phyloP scores from a whole-genome alignment of 2,888 invertebrate genomes.

The Tortricodes alternella region DNA sequence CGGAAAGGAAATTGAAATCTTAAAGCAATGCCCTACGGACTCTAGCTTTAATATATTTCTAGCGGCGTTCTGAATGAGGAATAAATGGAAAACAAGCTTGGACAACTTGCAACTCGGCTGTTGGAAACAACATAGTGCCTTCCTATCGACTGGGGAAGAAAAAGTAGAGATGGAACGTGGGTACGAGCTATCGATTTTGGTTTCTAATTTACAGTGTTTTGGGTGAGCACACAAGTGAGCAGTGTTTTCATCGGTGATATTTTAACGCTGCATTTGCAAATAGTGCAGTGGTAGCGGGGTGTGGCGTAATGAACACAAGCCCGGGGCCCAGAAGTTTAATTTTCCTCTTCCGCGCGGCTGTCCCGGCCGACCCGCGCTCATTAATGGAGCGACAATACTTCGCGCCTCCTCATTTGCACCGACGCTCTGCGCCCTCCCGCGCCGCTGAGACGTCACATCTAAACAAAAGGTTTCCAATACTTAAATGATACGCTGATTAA shows the following conservation, averaged over 20 bases:
- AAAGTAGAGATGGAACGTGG: conserved; percentile 7
- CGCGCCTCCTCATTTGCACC: conserved; percentile 72
- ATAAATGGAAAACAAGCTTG: conserved; percentile 70
- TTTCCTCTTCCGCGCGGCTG: conserved; percentile 79
- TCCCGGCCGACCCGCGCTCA: conserved; percentile 69
- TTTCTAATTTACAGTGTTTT: conserved; percentile 48
- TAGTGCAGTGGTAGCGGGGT: conserved; percentile 65
- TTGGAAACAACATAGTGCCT: conserved; percentile 30
- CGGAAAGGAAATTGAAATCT: conserved; percentile 83
- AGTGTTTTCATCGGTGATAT: conserved; percentile 50
- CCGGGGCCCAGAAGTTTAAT: conserved; percentile 80
- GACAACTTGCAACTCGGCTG: conserved; percentile 36
- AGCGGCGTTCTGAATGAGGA: conserved; percentile 54
- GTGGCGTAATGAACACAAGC: conserved; percentile 75
- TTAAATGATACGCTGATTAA: background rate
- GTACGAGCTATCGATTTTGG: conserved; percentile 15
- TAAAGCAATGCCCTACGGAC: conserved; percentile 79
- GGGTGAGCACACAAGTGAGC: conserved; percentile 37
- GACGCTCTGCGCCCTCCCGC: conserved; percentile 34
- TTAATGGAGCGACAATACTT: conserved; percentile 76
- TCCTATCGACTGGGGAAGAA: conserved; percentile 16
- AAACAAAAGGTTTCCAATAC: conserved; percentile 45
- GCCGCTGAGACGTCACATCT: conserved; percentile 40
- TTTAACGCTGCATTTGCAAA: conserved; percentile 65
- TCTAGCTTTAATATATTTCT: conserved; percentile 57